Conservation (phyloP, 53 echinoderm and acorn worm species). For the Temnopleurus reevesii region DNA sequence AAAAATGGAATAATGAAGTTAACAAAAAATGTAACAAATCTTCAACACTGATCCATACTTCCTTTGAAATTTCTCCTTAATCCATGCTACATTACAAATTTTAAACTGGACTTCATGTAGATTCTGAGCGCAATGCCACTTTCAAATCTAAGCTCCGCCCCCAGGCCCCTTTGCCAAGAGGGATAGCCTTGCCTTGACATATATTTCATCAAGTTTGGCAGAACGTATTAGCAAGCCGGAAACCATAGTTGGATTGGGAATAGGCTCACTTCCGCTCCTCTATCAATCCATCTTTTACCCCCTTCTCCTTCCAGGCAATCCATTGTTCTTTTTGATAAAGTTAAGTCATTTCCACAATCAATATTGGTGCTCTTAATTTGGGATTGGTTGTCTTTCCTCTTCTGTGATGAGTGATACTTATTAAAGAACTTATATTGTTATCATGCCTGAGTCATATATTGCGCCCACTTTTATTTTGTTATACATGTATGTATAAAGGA, state of each 20-base stretch:
- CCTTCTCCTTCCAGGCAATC: background rate
- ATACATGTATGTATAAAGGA: too few relatives aligned
- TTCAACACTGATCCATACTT: too few relatives aligned
- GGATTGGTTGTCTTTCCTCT: background rate
- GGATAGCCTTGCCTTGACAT: slow-evolving; percentile 23
- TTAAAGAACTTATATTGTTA: too few relatives aligned
- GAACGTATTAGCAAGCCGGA: slow-evolving; percentile 16
- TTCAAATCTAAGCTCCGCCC: background rate
- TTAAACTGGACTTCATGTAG: too few relatives aligned
- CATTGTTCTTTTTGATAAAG: background rate
- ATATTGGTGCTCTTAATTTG: background rate
- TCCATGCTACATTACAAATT: too few relatives aligned
- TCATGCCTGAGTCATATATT: too few relatives aligned
- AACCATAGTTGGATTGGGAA: slow-evolving; percentile 15
- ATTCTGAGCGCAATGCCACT: too few relatives aligned
- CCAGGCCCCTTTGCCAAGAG: background rate
- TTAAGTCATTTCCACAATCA: slow-evolving; percentile 19
- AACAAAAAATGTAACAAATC: too few relatives aligned
- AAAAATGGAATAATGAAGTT: too few relatives aligned
- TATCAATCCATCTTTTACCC: slow-evolving; percentile 10
- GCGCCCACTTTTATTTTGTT: too few relatives aligned
- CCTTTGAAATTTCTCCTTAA: too few relatives aligned
- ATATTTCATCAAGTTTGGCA: slow-evolving; percentile 34
- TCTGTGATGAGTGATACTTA: too few relatives aligned
- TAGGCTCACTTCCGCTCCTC: slow-evolving; percentile 15